Evolutionary conservation across 1,140 invertebrate genomes (phyloP), one percentile per base, ranked within the genome.

Genomic region (Drosophila varians): DNA sequence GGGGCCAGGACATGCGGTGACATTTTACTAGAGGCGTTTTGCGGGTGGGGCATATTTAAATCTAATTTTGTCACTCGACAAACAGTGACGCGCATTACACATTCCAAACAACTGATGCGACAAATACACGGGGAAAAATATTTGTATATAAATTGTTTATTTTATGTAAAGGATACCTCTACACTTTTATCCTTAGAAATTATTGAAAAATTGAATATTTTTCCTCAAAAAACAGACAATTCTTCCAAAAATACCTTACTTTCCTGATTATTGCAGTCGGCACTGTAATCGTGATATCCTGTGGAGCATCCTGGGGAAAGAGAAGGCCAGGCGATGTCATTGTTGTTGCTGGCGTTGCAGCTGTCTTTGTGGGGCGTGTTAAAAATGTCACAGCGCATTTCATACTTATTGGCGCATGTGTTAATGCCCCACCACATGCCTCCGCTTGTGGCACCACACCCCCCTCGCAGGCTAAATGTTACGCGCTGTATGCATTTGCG

Each of bases 311-410:
- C 62, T 38, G 66, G 57, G 48, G 16, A 25, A 25, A 34, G 19
- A 9, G 14, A 38, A 16, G 54, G 16, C 26, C 9, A 12, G 18
- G 19, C 26, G 18, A 23, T 55, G 38, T 53, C 58, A 69, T 62
- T 72, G 56, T 78, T 78, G 78, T 46, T 61, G 56, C 31, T 55
- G 62, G 48, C 53, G 53, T 62, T 68, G 54, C 31, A 56, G 49
- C 53, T 48, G 80, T 58, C 74, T 87, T 87, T 87, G 82, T 87
- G 71, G 77, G 46, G 34, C 55, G 77, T 77, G 82, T 87, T 87
- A 87, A 87, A 87, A 87, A 87, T 87, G 82, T 87, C 82, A 87
- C 82, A 87, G 82, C 74, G 82, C 82, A 87, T 82, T 87, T 82
- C 82, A 87, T 87, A 87, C 74, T 87, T 87, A 87, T 87, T 87